Evolutionary conservation across 2,797 vertebrate species (phyloP).

Genomic region (Phyllotis vaccarum): DNA sequence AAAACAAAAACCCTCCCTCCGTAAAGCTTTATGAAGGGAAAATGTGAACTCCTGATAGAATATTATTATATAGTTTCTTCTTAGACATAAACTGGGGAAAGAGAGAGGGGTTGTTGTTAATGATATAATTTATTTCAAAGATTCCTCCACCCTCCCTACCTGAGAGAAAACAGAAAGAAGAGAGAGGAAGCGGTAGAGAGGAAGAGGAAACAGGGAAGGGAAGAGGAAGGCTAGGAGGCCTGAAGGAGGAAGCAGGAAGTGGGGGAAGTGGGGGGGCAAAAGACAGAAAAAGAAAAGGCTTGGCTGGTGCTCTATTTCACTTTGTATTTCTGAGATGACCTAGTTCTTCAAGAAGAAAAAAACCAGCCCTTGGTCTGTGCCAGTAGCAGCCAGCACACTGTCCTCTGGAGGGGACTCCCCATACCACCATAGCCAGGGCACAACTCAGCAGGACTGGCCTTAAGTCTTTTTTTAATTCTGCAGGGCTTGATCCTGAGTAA

Average conservation of each 20-base stretch:
- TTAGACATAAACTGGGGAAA: neutral
- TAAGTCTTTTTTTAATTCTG: neutral
- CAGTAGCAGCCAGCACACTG: neutral
- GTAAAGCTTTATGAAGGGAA: neutral
- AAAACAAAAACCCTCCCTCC: neutral
- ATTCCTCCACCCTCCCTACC: neutral
- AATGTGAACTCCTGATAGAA: neutral
- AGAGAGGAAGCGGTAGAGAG: too few species aligned
- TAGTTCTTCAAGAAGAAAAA: constrained; percentile 29
- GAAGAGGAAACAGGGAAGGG: too few species aligned
- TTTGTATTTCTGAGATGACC: constrained; percentile 51
- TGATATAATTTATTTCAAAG: neutral
- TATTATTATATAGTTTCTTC: neutral
- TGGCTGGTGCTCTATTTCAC: neutral
- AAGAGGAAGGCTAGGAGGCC: rapidly evolving
- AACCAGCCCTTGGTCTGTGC: neutral
- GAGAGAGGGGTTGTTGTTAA: neutral
- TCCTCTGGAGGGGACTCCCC: neutral
- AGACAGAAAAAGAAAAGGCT: neutral
- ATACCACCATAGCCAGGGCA: neutral
- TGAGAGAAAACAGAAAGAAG: neutral
- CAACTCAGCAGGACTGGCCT: neutral
- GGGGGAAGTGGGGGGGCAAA: too few species aligned
- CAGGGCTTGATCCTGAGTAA: neutral
- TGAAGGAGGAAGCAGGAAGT: too few species aligned